Evolutionary conservation across 1,140 invertebrate genomes (phyloP).

Genomic region (Anastrepha obliqua): DNA sequence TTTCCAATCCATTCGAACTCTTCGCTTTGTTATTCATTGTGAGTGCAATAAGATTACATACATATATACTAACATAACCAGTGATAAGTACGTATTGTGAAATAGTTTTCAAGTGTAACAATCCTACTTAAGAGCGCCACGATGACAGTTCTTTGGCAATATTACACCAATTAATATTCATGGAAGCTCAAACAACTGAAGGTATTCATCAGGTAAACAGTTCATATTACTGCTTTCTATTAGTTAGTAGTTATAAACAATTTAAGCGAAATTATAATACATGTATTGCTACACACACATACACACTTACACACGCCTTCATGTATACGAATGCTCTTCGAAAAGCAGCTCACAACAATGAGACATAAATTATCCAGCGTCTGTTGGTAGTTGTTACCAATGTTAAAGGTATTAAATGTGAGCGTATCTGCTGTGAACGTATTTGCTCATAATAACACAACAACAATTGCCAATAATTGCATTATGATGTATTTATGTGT

Average conservation of each 20-base stretch:
- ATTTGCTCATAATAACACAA: too few relatives aligned
- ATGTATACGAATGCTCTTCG: too few relatives aligned
- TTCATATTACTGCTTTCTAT: not conserved
- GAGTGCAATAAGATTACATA: not conserved
- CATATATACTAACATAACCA: not conserved
- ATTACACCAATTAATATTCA: too few relatives aligned
- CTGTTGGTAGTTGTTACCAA: too few relatives aligned
- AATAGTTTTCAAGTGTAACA: constrained; percentile 24
- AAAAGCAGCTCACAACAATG: too few relatives aligned
- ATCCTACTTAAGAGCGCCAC: not conserved
- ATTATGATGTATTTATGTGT: too few relatives aligned
- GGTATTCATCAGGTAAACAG: not conserved
- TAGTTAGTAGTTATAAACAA: constrained; percentile 36
- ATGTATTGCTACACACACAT: not conserved
- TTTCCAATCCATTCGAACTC: too few relatives aligned
- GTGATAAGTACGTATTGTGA: not conserved
- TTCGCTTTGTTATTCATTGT: not conserved
- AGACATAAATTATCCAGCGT: too few relatives aligned
- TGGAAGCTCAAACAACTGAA: not conserved
- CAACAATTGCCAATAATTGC: too few relatives aligned
- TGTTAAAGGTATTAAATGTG: too few relatives aligned
- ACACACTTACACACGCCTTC: not conserved
- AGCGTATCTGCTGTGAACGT: too few relatives aligned
- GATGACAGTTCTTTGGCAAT: not conserved
- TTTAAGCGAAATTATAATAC: constrained; percentile 28